A percentile compares a stretch with the other conserved stretches of the same genome.
phyloP scores from a whole-genome alignment of 2,888 invertebrate genomes.

The Nemapogon koenigi region DNA sequence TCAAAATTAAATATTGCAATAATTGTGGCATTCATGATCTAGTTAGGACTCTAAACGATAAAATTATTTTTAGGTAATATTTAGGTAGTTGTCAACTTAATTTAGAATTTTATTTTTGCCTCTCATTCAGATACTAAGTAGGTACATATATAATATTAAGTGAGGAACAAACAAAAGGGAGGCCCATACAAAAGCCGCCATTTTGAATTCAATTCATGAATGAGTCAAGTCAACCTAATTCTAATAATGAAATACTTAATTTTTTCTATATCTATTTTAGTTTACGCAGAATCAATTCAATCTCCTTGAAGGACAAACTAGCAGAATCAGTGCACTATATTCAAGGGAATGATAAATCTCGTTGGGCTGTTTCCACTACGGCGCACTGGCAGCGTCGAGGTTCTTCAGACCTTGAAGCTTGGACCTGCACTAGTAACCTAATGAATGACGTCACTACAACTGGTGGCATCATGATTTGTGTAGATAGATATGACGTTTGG shows the following conservation, averaged over 20 bases:
- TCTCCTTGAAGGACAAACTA: conserved; percentile 28
- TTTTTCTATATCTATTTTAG: too few species aligned
- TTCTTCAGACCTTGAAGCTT: conserved; percentile 18
- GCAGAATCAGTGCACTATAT: conserved; percentile 28
- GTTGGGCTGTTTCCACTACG: conserved; percentile 37
- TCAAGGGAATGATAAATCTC: conserved; percentile 24
- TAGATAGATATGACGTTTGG: conserved; percentile 31
- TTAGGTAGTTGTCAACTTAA: too few species aligned
- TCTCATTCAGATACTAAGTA: too few species aligned
- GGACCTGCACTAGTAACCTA: conserved; percentile 31
- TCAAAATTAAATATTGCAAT: too few species aligned
- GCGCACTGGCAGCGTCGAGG: conserved; percentile 31
- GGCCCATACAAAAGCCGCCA: too few species aligned
- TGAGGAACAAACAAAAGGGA: too few species aligned
- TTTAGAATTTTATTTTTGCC: too few species aligned
- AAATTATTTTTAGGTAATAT: too few species aligned
- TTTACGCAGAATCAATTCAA: conserved; percentile 31
- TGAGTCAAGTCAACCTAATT: background rate
- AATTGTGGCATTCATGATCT: too few species aligned
- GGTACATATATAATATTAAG: too few species aligned
- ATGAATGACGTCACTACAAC: conserved; percentile 21
- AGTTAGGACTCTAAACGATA: too few species aligned
- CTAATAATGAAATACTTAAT: too few species aligned
- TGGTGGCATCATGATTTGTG: conserved; percentile 30
- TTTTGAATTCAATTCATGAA: conserved; percentile 9